Evolutionary conservation across 2,888 invertebrate species (phyloP).

Genomic region (Chalcis sispes): DNA sequence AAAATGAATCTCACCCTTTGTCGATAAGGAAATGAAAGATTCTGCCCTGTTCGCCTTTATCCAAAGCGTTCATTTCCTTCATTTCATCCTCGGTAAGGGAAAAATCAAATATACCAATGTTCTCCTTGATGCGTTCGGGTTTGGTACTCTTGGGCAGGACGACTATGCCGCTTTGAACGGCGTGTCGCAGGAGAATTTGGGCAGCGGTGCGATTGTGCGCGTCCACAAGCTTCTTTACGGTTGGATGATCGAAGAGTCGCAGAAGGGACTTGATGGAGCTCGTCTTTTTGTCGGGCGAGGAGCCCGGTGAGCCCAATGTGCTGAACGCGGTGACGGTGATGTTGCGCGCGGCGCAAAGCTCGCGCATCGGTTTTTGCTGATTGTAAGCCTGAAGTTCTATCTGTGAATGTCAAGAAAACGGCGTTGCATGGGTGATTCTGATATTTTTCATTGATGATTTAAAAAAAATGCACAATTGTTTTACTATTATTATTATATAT

Average conservation of each 20-base stretch:
- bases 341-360: conserved; percentile 80
- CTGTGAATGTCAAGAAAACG: conserved; percentile 60
- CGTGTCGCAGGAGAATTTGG: conserved; percentile 84
- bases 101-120: conserved; percentile 83
- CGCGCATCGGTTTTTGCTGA: conserved; percentile 83
- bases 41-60: conserved; percentile 81
- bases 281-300: conserved; percentile 75
- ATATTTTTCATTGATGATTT: no score
- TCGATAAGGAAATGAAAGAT: conserved; percentile 82
- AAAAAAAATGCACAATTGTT: no score
- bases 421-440: no score
- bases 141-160: conserved; percentile 89
- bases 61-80: conserved; percentile 78
- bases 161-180: conserved; percentile 82
- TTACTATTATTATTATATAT: no score
- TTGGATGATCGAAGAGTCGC: conserved; percentile 78
- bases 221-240: conserved; percentile 79
- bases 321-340: conserved; percentile 85
- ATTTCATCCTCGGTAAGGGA: conserved; percentile 79
- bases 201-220: conserved; percentile 81
- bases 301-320: conserved; percentile 83
- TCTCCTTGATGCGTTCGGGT: conserved; percentile 82
- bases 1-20: conserved; percentile 68
- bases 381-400: conserved; percentile 87
- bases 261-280: conserved; percentile 66